Evolutionary conservation across 2,113 vertebrate genomes (phyloP).

Genomic region (Perca schrenkii): DNA sequence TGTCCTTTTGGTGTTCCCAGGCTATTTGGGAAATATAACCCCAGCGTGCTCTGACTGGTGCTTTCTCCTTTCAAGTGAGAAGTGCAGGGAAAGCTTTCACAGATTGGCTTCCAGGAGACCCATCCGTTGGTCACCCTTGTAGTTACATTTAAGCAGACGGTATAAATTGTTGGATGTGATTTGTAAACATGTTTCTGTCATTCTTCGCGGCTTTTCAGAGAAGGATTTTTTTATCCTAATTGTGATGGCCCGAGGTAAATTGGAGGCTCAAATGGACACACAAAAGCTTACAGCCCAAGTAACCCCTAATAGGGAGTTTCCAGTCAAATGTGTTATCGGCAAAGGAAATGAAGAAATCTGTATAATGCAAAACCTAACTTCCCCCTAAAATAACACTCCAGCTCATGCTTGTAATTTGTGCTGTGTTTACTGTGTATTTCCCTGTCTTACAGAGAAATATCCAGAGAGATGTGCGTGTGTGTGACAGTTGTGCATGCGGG

Average conservation of each 20-base stretch:
- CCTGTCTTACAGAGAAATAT: neutral
- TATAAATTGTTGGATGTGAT: slow-evolving; percentile 21
- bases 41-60: neutral
- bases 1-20: neutral
- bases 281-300: neutral
- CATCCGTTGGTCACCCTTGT: neutral
- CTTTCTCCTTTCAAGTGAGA: neutral
- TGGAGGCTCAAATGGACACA: neutral
- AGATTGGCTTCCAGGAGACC: neutral
- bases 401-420: slow-evolving; percentile 28
- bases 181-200: slow-evolving; percentile 2
- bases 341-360: slow-evolving; percentile 25
- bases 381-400: slow-evolving; percentile 4
- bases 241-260: neutral
- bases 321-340: neutral
- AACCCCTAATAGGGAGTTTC: neutral
- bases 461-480: neutral
- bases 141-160: slow-evolving; percentile 15
- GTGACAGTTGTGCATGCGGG: neutral
- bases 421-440: slow-evolving; percentile 17
- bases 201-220: neutral
- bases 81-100: neutral
- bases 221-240: neutral
- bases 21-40: neutral
- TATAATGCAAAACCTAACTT: slow-evolving; percentile 25